A percentile compares a stretch with the other conserved stretches of the same genome.
phyloP scores from a whole-genome alignment of 2,113 vertebrate species.

The human region GRCh38 chr13:51120001-51120500 shows the following conservation, averaged over 20 bases:
- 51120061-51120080: background rate
- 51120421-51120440: background rate
- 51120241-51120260: background rate
- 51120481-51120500: background rate
- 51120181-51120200: background rate
- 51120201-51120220: background rate
- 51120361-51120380: accelerated
- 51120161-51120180: background rate
- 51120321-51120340: accelerated
- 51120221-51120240: background rate
- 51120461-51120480: background rate
- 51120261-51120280: background rate
- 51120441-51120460: background rate
- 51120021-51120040: background rate
- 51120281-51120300: background rate
- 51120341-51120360: background rate
- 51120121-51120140: background rate
- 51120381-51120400: background rate
- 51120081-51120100: background rate
- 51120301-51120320: accelerated
- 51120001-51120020: background rate
- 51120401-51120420: background rate
- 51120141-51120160: background rate
- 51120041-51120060: background rate
- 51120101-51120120: background rate